Percentiles rank a stretch among this genome's conserved stretches.
These are phyloP conservation scores for Chelonus formosanus DNA, from an alignment of 2,888 invertebrate genomes.

Conservation along the genomic window DNA sequence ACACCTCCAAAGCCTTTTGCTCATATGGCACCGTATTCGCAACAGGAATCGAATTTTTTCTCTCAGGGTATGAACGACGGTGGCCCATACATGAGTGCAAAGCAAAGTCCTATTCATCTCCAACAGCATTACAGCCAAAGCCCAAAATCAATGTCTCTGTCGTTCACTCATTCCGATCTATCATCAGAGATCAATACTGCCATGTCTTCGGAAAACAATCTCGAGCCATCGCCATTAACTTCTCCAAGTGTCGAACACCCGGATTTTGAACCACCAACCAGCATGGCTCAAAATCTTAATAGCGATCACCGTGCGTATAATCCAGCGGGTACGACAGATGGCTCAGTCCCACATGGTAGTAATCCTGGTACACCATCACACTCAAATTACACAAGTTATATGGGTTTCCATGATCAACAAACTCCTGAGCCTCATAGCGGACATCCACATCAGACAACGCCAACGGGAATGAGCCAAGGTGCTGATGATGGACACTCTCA, in stretches of 20 bases:
- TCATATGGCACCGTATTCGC: slow-evolving; percentile 62
- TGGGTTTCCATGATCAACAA: slow-evolving; percentile 59
- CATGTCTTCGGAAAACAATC: slow-evolving; percentile 74
- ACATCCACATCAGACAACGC: slow-evolving; percentile 57
- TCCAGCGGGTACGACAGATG: slow-evolving; percentile 56
- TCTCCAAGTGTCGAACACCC: slow-evolving; percentile 77
- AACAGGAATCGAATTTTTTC: slow-evolving; percentile 57
- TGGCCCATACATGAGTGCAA: slow-evolving; percentile 59
- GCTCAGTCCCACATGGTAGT: slow-evolving; percentile 54
- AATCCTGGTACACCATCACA: slow-evolving; percentile 56
- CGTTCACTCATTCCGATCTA: slow-evolving; percentile 76
- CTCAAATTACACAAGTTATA: slow-evolving; percentile 57
- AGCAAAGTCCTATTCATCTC: slow-evolving; percentile 64
- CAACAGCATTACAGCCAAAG: slow-evolving; percentile 65
- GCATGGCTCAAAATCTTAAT: slow-evolving; percentile 64
- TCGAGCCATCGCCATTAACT: slow-evolving; percentile 72
- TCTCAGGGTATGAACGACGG: slow-evolving; percentile 58
- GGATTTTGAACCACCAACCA: slow-evolving; percentile 78
- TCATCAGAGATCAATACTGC: slow-evolving; percentile 82
- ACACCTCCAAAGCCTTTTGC: slow-evolving; percentile 61
- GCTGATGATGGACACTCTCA: slow-evolving; percentile 55
- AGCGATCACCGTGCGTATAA: slow-evolving; percentile 69
- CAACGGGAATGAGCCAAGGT: slow-evolving; percentile 57
- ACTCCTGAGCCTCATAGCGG: slow-evolving; percentile 52
- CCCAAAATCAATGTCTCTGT: slow-evolving; percentile 65